Base-by-base conservation (phyloP, 2,113 vertebrate species). In the Fulica atra region DNA sequence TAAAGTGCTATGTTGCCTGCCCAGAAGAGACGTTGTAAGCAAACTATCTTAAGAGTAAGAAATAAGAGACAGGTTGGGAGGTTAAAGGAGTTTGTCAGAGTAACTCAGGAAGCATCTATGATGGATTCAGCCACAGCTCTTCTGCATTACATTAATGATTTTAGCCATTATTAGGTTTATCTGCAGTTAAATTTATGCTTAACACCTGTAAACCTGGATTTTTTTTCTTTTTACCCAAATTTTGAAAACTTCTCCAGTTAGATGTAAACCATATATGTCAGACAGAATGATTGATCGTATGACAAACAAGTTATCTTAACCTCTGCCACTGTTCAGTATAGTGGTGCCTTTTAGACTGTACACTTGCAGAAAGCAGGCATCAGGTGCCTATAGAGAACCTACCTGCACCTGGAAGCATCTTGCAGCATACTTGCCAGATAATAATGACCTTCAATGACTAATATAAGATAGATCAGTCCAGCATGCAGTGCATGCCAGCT, bases 381-480 rank as follows among this genome's bases (percentile, higher is more conserved):
- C 31, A 65, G 63, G 54, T 61, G 77, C 78, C 74, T 91, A n/a
- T 40, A 4, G 38, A 91, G 77, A 48, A 21, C 28, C 46, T 35
- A 7, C 83, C 73, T 81, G 66, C 70, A 73, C 60, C 69, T 89
- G 73, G 72, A 81, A 84, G 69, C 35, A 38, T 66, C 91, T 66
- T 85, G 65, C 65, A 86, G 57, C 26, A 33, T 23, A 28, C 61
- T 29, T 89, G 81, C 48, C 77, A 82, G 44, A 31, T 54, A 69
- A 59, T 48, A 72, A 65, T 79, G 83, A 72, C 44, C 38, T 79
- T 48, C 71, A 87, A 64, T 69, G 48, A 57, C 53, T 94, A 61
- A 68, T 92, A 11, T 78, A 33, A 87, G 48, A 28, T 8, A 11
- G 46, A 38, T 46, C 69, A 84, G 38, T 84, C 86, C 81, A 57